phyloP scores from a whole-genome alignment of 53 echinoderm and acorn worm species.

The Apostichopus leukothele region DNA sequence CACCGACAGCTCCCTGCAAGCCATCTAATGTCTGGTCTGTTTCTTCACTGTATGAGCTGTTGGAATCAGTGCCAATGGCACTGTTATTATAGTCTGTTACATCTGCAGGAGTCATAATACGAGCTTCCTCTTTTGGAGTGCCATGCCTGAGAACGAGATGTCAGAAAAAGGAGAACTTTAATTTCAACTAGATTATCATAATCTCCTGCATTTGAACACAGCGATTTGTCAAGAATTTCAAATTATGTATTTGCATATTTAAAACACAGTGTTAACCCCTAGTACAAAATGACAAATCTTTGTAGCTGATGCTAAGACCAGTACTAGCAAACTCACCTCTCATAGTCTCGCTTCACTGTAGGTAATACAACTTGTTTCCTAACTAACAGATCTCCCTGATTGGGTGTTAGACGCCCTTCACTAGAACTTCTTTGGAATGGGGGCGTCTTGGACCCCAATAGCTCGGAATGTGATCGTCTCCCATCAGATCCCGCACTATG shows the following conservation, averaged over 20 bases:
- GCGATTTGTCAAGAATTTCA: too few relatives aligned
- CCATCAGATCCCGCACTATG: conserved; percentile 65
- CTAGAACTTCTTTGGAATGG: conserved; percentile 18
- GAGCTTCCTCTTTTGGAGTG: neutral
- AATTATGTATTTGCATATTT: too few relatives aligned
- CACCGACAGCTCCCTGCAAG: neutral
- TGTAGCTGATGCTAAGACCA: too few relatives aligned
- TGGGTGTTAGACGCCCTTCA: conserved; percentile 11
- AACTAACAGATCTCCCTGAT: conserved; percentile 4
- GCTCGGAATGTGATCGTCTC: conserved; percentile 30
- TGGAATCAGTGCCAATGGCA: neutral
- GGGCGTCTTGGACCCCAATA: neutral
- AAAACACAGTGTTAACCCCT: too few relatives aligned
- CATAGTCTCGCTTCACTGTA: conserved; percentile 88
- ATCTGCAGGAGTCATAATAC: neutral
- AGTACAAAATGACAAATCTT: too few relatives aligned
- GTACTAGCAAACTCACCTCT: conserved; percentile 49
- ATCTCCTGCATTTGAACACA: too few relatives aligned
- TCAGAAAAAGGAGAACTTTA: too few relatives aligned
- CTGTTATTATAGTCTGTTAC: neutral
- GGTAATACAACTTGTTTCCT: conserved; percentile 78
- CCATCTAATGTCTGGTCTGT: neutral
- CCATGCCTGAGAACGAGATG: neutral
- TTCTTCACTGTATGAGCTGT: neutral
- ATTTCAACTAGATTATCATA: too few relatives aligned